Evolutionary conservation across 2,888 invertebrate species (phyloP).

Genomic region (Ochropleura leucogaster): DNA sequence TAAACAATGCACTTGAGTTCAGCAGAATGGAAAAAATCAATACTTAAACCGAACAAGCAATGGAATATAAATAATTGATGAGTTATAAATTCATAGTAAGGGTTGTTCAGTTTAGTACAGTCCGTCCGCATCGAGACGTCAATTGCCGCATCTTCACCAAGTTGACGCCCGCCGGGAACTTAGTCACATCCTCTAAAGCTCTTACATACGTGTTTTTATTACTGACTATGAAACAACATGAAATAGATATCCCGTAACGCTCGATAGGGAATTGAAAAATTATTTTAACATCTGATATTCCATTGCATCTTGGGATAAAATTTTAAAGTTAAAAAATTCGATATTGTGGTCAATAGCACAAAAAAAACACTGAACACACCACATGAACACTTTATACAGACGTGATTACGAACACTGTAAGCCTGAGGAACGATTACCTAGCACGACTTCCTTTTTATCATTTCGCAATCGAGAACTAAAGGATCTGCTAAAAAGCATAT

Average conservation of each 20-base stretch:
- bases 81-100: constrained; percentile 58
- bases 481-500: constrained; percentile 85
- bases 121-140: constrained; percentile 45
- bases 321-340: background rate
- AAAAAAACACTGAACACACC: constrained; percentile 50
- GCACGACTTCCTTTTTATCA: constrained; percentile 92
- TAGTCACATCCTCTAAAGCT: constrained; percentile 10
- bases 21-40: constrained; percentile 78
- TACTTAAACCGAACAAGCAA: constrained; percentile 70
- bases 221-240: background rate
- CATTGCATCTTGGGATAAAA: constrained; percentile 23
- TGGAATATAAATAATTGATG: constrained; percentile 74
- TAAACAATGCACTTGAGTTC: constrained; percentile 67
- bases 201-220: constrained; percentile 19
- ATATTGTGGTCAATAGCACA: constrained; percentile 27
- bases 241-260: background rate
- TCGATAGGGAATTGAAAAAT: background rate
- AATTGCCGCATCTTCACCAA: constrained; percentile 35
- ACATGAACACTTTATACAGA: constrained; percentile 48
- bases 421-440: constrained; percentile 89
- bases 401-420: constrained; percentile 58
- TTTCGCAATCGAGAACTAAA: constrained; percentile 91
- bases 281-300: constrained; percentile 28
- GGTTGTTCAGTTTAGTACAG: constrained; percentile 57
- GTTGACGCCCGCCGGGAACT: constrained; percentile 16